Conservation (phyloP, 2,888 invertebrate species). For the Synanthedon andrenaeformis region DNA sequence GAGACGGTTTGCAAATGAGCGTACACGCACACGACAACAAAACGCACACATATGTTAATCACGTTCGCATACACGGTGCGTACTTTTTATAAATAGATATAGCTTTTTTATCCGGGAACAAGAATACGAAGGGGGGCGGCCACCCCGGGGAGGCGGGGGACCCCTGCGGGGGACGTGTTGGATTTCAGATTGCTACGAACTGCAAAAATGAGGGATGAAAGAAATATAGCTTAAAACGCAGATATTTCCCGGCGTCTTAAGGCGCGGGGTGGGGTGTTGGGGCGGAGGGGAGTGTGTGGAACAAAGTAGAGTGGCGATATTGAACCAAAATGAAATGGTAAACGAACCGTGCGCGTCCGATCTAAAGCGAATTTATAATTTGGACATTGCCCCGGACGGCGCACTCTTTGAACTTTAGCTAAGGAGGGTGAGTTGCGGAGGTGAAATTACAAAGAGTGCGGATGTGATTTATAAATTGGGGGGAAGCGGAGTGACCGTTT, state of each 20-base stretch:
- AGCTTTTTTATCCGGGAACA: conserved; percentile 70
- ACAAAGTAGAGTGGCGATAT: conserved; percentile 71
- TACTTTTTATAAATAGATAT: conserved; percentile 71
- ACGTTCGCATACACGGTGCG: conserved; percentile 48
- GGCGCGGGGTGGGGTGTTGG: conserved; percentile 44
- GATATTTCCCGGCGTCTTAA: conserved; percentile 71
- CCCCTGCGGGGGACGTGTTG: conserved; percentile 69
- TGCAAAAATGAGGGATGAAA: conserved; percentile 74
- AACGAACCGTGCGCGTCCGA: conserved; percentile 71
- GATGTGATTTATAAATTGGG: conserved; percentile 62
- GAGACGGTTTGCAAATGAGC: conserved; percentile 72
- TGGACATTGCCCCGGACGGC: conserved; percentile 63
- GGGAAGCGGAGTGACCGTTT: conserved; percentile 36
- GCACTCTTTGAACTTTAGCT: conserved; percentile 58
- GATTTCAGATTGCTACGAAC: conserved; percentile 73
- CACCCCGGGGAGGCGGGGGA: conserved; percentile 47
- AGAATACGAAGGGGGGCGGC: conserved; percentile 59
- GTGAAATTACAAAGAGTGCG: conserved; percentile 60
- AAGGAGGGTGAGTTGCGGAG: conserved; percentile 41
- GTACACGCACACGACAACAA: conserved; percentile 37
- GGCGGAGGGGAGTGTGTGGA: conserved; percentile 62
- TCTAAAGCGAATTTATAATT: conserved; percentile 72
- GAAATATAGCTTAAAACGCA: conserved; percentile 73
- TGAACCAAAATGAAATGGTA: conserved; percentile 70
- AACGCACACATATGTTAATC: conserved; percentile 46